phyloP scores from a whole-genome alignment of 2,888 invertebrate genomes.

The Pseudococcus jackbeardsleyi region DNA sequence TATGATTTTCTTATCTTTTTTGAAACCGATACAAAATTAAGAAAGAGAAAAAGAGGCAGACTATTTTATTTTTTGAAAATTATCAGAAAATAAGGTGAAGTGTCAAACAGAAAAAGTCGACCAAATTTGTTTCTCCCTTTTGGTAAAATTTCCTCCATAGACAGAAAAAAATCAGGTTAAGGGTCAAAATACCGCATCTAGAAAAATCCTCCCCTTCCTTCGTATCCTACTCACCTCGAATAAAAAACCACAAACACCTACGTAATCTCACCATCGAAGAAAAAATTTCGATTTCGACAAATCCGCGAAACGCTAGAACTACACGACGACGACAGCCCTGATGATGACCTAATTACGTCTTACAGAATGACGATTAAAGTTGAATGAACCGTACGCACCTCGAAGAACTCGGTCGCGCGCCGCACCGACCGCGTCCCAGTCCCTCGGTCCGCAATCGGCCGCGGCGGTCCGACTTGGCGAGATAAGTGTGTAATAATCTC shows the following conservation, averaged over 20 bases:
- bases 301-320: background rate
- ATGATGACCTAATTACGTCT: constrained; percentile 50
- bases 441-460: background rate
- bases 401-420: constrained; percentile 41
- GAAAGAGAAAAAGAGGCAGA: too few relatives aligned
- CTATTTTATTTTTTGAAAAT: too few relatives aligned
- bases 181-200: too few relatives aligned
- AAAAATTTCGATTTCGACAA: constrained; percentile 18
- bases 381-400: constrained; percentile 58
- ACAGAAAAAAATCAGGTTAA: too few relatives aligned
- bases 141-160: too few relatives aligned
- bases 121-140: too few relatives aligned
- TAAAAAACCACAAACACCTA: background rate
- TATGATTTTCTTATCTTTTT: too few relatives aligned
- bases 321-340: constrained; percentile 48
- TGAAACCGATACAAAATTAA: too few relatives aligned
- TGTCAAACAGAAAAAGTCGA: too few relatives aligned
- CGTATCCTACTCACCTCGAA: too few relatives aligned
- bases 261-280: background rate
- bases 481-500: constrained; percentile 58
- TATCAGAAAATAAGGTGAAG: too few relatives aligned
- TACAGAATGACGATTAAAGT: constrained; percentile 46
- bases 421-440: background rate
- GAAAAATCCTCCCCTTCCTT: too few relatives aligned
- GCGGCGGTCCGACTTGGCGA: constrained; percentile 9